Percentiles rank a stretch among this genome's conserved stretches.
Evolutionary conservation across 2,113 vertebrate genomes (phyloP).

Genomic region (Ammospiza caudacuta): DNA sequence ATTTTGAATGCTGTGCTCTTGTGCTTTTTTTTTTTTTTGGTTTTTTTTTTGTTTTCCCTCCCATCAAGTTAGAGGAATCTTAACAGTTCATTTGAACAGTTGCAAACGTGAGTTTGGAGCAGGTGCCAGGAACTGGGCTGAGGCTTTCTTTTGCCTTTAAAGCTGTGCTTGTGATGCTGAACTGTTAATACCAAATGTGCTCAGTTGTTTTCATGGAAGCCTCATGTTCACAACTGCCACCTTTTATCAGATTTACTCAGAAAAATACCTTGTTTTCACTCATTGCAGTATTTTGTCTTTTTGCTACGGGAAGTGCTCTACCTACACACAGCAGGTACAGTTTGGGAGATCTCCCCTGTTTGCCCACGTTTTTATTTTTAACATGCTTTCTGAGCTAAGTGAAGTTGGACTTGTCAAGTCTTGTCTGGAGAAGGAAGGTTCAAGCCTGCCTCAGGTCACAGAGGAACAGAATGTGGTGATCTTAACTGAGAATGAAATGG

Average conservation of each 20-base stretch:
- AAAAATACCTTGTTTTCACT: neutral
- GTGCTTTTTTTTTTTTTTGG: neutral
- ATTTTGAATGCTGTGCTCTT: neutral
- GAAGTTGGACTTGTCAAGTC: constrained; percentile 49
- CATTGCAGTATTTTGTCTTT: neutral
- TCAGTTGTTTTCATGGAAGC: neutral
- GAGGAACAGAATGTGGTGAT: constrained; percentile 52
- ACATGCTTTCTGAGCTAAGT: neutral
- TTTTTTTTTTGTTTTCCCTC: neutral
- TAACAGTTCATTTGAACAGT: neutral
- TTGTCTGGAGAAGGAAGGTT: constrained; percentile 43
- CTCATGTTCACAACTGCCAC: neutral
- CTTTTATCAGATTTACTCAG: neutral
- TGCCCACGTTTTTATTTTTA: neutral
- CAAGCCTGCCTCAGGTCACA: constrained; percentile 50
- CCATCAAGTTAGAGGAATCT: neutral
- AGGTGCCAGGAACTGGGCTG: neutral
- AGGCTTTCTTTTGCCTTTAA: neutral
- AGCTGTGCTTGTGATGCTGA: neutral
- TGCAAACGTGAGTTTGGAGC: neutral
- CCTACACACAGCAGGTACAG: neutral
- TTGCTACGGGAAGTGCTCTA: neutral
- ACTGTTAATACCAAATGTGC: neutral
- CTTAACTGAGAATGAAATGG: constrained; percentile 56
- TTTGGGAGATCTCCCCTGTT: neutral